phyloP scores from a whole-genome alignment of 2,888 invertebrate species.

The Chrysomela aeneicollis region DNA sequence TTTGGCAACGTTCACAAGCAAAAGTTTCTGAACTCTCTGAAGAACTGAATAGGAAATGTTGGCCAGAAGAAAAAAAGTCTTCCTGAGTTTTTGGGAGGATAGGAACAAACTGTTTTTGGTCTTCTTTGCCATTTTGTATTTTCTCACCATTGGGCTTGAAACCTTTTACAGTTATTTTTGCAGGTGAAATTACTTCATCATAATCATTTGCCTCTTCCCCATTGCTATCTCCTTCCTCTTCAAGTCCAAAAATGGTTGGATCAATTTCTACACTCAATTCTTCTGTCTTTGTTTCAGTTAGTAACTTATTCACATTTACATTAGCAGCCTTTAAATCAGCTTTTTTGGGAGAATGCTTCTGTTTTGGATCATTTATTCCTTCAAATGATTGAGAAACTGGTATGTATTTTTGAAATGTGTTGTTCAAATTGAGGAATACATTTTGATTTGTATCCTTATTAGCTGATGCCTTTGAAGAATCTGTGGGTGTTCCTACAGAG shows the following conservation, averaged over 20 bases:
- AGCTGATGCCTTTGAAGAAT: conserved; percentile 35
- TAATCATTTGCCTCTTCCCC: conserved; percentile 50
- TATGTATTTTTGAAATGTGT: conserved; percentile 53
- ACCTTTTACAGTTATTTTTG: conserved; percentile 47
- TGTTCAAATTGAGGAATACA: conserved; percentile 55
- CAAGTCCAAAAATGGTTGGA: conserved; percentile 52
- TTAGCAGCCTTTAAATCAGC: conserved; percentile 28
- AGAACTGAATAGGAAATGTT: conserved; percentile 53
- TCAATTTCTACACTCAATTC: conserved; percentile 59
- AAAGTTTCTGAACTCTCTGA: conserved; percentile 41
- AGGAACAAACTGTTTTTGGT: conserved; percentile 45
- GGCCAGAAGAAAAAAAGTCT: conserved; percentile 47
- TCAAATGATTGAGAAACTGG: conserved; percentile 40
- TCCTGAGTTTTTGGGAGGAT: conserved; percentile 47
- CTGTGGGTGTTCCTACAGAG: conserved; percentile 21
- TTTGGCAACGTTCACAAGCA: conserved; percentile 53
- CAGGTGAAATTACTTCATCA: conserved; percentile 53
- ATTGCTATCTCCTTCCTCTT: conserved; percentile 44
- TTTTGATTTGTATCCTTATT: conserved; percentile 55
- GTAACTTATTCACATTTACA: conserved; percentile 48
- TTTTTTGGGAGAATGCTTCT: not conserved
- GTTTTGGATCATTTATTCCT: conserved; percentile 23
- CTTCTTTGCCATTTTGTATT: conserved; percentile 42
- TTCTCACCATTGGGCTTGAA: conserved; percentile 42
- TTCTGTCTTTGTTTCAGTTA: conserved; percentile 55